Percentiles rank a stretch among this genome's conserved stretches.
Conservation (phyloP, 2,797 vertebrate genomes). For the Meriones psammophilus region DNA sequence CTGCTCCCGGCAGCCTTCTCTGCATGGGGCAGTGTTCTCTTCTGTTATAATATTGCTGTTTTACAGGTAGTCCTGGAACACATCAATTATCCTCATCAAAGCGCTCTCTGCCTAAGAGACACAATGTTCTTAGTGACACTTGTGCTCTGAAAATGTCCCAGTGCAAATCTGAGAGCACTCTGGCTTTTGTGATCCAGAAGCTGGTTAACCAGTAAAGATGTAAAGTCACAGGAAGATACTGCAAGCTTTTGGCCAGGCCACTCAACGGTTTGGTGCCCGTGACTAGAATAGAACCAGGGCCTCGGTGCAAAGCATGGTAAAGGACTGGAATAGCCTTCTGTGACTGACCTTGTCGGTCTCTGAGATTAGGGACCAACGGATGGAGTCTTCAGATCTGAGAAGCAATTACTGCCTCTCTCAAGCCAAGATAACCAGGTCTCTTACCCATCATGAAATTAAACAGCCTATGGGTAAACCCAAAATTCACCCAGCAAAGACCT, state of each 20-base stretch:
- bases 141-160: slow-evolving; percentile 20
- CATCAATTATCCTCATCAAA: slow-evolving; percentile 49
- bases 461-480: not conserved
- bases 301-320: not conserved
- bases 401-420: not conserved
- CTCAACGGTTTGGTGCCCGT: not conserved
- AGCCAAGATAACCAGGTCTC: not conserved
- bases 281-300: not conserved
- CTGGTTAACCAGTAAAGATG: slow-evolving; percentile 46
- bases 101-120: slow-evolving; percentile 57
- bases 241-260: not conserved
- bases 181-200: slow-evolving; percentile 20
- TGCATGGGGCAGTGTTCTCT: not conserved
- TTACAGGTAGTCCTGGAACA: slow-evolving; percentile 12
- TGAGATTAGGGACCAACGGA: not conserved
- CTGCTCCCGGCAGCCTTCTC: not conserved
- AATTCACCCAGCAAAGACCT: not conserved
- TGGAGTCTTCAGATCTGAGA: not conserved
- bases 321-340: not conserved
- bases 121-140: slow-evolving; percentile 18
- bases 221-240: not conserved
- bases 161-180: slow-evolving; percentile 36
- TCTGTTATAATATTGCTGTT: slow-evolving; percentile 52
- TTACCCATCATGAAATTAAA: slow-evolving; percentile 34
- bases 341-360: not conserved